Percentiles rank a stretch among this genome's conserved stretches.
These are phyloP conservation scores for Agelas oroides DNA, from an alignment of 37 sponge, comb jelly and placozoan species.

Conservation along the genomic window DNA sequence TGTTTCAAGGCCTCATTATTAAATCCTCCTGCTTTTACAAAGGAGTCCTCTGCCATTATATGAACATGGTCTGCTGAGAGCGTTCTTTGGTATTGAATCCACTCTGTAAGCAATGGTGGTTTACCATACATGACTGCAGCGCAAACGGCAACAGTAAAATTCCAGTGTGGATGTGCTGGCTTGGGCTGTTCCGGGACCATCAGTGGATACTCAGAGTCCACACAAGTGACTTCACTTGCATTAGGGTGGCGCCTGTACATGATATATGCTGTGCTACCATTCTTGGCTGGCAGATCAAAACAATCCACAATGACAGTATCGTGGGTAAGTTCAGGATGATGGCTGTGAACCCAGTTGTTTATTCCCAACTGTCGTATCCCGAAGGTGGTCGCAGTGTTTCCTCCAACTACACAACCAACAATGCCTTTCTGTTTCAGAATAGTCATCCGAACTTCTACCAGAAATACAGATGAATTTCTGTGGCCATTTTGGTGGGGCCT, in stretches of 20 bases:
- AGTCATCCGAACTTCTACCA: constrained; percentile 3
- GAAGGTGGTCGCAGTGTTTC: background rate
- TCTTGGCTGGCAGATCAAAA: constrained; percentile 13
- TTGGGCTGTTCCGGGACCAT: background rate
- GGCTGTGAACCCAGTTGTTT: background rate
- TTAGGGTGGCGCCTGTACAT: background rate
- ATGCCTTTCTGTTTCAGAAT: background rate
- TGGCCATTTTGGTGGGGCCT: constrained; percentile 1
- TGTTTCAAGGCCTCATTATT: background rate
- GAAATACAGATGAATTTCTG: background rate
- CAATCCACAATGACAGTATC: background rate
- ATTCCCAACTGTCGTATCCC: background rate
- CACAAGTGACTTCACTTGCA: background rate
- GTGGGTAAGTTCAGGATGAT: constrained; percentile 1
- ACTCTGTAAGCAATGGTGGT: constrained; percentile 3
- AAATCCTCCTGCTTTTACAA: background rate
- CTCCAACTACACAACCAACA: constrained; percentile 1
- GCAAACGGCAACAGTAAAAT: constrained; percentile 1
- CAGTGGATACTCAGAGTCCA: background rate
- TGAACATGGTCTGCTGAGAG: constrained; percentile 5
- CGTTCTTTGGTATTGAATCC: constrained; percentile 10
- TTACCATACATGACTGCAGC: background rate
- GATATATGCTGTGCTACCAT: background rate
- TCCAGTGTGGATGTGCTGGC: background rate
- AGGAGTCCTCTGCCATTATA: constrained; percentile 16